phyloP scores from a whole-genome alignment of 2,113 vertebrate genomes.

The Zeus faber region DNA sequence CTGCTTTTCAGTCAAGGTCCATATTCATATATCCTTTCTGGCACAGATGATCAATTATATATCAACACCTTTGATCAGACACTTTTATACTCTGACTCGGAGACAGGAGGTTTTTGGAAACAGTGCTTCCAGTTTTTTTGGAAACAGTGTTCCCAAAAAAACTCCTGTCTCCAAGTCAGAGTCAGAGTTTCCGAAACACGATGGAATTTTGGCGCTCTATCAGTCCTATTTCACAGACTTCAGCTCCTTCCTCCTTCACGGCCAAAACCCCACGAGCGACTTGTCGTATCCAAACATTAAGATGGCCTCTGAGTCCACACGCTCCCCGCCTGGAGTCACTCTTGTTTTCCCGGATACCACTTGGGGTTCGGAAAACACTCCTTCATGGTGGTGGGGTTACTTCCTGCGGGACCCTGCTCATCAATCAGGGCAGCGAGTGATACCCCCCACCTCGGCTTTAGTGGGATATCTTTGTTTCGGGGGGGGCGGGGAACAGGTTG shows the following conservation, averaged over 20 bases:
- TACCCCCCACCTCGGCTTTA: slow-evolving; percentile 57
- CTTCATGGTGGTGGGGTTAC: slow-evolving; percentile 74
- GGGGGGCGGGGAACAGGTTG: slow-evolving; percentile 58
- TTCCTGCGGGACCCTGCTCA: slow-evolving; percentile 71
- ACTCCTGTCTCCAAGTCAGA: neutral
- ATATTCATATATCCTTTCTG: too few relatives aligned
- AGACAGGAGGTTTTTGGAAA: too few relatives aligned
- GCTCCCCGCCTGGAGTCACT: slow-evolving; percentile 57
- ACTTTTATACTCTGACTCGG: too few relatives aligned
- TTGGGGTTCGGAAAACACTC: slow-evolving; percentile 73
- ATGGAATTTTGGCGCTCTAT: slow-evolving; percentile 20
- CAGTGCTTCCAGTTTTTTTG: too few relatives aligned
- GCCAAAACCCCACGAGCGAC: slow-evolving; percentile 47
- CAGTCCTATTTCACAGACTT: slow-evolving; percentile 28
- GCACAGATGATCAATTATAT: too few relatives aligned
- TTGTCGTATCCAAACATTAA: slow-evolving; percentile 63
- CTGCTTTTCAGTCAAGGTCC: too few relatives aligned
- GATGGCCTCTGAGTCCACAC: slow-evolving; percentile 58
- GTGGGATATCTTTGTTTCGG: slow-evolving; percentile 23
- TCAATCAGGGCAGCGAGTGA: slow-evolving; percentile 68
- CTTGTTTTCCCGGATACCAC: slow-evolving; percentile 75
- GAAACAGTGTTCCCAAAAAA: too few relatives aligned
- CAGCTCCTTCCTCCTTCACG: slow-evolving; percentile 37
- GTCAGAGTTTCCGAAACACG: slow-evolving; percentile 8
- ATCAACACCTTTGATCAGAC: too few relatives aligned